Evolutionary conservation across 2,888 invertebrate species (phyloP), one percentile per base, ranked within the genome.

Genomic region (Rhagonycha fulva): DNA sequence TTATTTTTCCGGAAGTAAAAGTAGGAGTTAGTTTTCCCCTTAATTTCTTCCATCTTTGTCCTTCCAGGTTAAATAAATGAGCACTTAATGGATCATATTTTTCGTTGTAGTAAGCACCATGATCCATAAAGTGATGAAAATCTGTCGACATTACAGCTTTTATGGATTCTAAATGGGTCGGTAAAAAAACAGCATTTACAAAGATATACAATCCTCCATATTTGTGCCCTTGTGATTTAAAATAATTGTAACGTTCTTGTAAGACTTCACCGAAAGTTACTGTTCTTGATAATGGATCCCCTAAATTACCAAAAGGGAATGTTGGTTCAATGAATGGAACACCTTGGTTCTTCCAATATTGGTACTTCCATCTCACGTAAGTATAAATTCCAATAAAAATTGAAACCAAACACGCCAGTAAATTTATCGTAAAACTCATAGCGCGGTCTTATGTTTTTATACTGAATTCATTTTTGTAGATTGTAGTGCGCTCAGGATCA

Each of bases 1-100:
- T 93, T 75, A 93, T 86, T 84, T 92, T 93, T 5, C 91, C 91
- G 0, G 92, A 89, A 0, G 92, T 90, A 81, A 93, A 93, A 0
- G 91, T 89, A 0, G 92, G 91, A 0, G 92, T 89, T 81, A 93
- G 85, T 80, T 92, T 92, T 0, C 87, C 79, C 9, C 93, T 88
- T 26, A 93, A 83, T 23, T 86, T 88, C 80, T 89, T 91, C 93
- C 93, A 94, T 14, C 88, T 86, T n/a, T 88, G 85, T 0, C 90
- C 91, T 62, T 87, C 87, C 24, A 89, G 82, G 75, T 89, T 86
- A 80, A 92, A 91, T 1, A 93, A 83, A 82, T 90, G 90, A 0
- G 87, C 89, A 0, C 91, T 89, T 14, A 92, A 77, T 0, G 90
- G 90, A 83, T 92, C 91, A 2, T 88, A 88, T 9, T 88, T 85